A percentile compares a stretch with the other conserved stretches of the same genome.
These are phyloP conservation scores for Orchestes rusci DNA, from an alignment of 2,888 invertebrate species.

Conservation along the genomic window DNA sequence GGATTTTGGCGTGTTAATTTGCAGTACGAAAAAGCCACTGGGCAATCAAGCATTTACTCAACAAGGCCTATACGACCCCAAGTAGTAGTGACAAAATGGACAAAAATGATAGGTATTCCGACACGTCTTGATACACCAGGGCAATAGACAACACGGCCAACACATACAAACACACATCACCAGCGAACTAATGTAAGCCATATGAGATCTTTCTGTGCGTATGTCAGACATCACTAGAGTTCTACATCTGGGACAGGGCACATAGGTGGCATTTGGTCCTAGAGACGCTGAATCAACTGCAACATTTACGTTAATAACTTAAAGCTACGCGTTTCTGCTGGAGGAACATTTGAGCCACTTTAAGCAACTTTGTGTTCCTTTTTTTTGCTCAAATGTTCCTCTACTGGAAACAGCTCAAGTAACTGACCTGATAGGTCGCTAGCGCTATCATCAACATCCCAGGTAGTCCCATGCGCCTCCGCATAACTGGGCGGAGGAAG, in stretches of 20 bases:
- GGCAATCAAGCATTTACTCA: slow-evolving; percentile 22
- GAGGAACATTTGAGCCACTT: too few relatives aligned
- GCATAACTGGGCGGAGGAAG: slow-evolving; percentile 35
- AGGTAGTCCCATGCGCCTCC: slow-evolving; percentile 32
- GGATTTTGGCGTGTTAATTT: too few relatives aligned
- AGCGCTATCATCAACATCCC: slow-evolving; percentile 26
- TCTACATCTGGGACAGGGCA: slow-evolving; percentile 38
- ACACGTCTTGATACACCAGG: slow-evolving; percentile 40
- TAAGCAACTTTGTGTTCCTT: too few relatives aligned
- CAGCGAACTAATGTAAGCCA: slow-evolving; percentile 39
- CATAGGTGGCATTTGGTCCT: slow-evolving; percentile 39
- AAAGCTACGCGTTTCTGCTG: too few relatives aligned
- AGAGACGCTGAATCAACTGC: slow-evolving; percentile 34
- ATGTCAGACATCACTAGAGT: slow-evolving; percentile 37
- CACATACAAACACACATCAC: slow-evolving; percentile 40
- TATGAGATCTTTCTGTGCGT: slow-evolving; percentile 34
- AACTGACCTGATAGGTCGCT: background rate
- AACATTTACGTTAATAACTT: too few relatives aligned
- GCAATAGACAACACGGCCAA: slow-evolving; percentile 43
- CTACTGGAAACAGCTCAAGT: background rate
- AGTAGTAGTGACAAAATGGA: slow-evolving; percentile 38
- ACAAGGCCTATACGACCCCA: slow-evolving; percentile 42
- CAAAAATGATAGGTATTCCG: slow-evolving; percentile 41
- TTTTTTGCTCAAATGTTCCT: background rate
- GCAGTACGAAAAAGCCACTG: too few relatives aligned